These are phyloP conservation scores for Pygoscelis adeliae DNA, from an alignment of 2,113 vertebrate genomes.

Conservation along the genomic window DNA sequence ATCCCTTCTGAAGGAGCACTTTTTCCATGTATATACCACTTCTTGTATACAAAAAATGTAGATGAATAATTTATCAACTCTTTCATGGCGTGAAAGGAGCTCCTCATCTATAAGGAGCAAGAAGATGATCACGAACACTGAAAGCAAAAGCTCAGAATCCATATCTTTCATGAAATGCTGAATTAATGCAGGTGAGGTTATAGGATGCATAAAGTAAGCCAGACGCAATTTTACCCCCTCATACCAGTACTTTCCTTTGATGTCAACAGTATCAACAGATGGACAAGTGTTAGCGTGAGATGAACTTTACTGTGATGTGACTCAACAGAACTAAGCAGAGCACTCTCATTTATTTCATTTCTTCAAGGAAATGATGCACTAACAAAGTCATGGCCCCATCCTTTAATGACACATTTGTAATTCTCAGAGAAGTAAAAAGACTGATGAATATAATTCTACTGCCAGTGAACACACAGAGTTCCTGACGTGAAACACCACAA, in stretches of 20 bases:
- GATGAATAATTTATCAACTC: slow-evolving; percentile 21
- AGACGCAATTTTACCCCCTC: not conserved
- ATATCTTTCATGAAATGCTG: not conserved
- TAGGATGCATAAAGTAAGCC: not conserved
- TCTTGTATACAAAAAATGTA: not conserved
- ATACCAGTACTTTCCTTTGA: not conserved
- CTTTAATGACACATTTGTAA: slow-evolving; percentile 31
- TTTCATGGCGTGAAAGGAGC: not conserved
- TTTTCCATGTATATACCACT: not conserved
- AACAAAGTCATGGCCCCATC: slow-evolving; percentile 16
- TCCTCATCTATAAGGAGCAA: not conserved
- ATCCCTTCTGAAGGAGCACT: not conserved
- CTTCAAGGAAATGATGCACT: slow-evolving; percentile 54
- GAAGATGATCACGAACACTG: not conserved
- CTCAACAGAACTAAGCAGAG: not conserved
- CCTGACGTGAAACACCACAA: slow-evolving; percentile 32
- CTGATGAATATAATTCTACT: slow-evolving; percentile 10
- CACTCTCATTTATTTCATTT: slow-evolving; percentile 47
- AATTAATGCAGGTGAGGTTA: slow-evolving; percentile 14
- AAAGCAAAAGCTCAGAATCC: not conserved
- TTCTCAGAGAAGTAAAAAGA: not conserved
- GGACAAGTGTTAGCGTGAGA: not conserved
- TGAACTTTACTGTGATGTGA: not conserved
- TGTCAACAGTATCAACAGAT: not conserved
- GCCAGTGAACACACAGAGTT: not conserved